Conservation (phyloP, 2,888 invertebrate species). For the Thereva unica region DNA sequence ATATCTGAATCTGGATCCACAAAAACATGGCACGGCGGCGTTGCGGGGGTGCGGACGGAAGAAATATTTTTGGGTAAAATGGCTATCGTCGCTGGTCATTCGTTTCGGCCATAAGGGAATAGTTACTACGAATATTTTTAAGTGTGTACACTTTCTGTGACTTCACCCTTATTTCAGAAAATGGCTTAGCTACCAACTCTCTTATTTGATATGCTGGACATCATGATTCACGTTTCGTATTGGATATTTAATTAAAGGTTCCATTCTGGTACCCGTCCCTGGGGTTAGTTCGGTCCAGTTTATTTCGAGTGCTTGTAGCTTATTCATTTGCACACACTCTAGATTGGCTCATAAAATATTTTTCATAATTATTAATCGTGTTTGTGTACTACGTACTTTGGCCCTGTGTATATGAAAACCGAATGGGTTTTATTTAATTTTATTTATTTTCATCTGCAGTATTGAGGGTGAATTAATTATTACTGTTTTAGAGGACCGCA, state of each 20-base stretch:
- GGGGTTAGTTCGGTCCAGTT: constrained; percentile 33
- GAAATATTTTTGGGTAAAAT: too few species aligned
- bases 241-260: constrained; percentile 40
- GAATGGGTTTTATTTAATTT: constrained; percentile 23
- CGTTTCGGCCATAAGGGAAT: constrained; percentile 29
- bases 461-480: too few species aligned
- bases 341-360: constrained; percentile 31
- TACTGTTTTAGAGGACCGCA: too few species aligned
- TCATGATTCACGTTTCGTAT: constrained; percentile 38
- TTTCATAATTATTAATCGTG: constrained; percentile 35
- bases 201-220: constrained; percentile 39
- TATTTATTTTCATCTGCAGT: neutral
- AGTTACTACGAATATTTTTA: constrained; percentile 34
- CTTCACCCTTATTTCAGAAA: constrained; percentile 22
- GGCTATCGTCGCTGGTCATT: constrained; percentile 6
- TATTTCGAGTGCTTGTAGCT: constrained; percentile 27
- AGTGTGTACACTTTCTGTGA: constrained; percentile 18
- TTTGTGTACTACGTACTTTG: constrained; percentile 19
- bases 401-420: constrained; percentile 23
- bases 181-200: constrained; percentile 15
- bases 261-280: constrained; percentile 25
- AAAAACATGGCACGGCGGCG: neutral
- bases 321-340: constrained; percentile 17
- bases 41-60: neutral
- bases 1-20: neutral